Percentiles rank a stretch among this genome's conserved stretches.
These are phyloP conservation scores for Percina caprodes DNA, from an alignment of 2,113 vertebrate species.

Conservation along the genomic window DNA sequence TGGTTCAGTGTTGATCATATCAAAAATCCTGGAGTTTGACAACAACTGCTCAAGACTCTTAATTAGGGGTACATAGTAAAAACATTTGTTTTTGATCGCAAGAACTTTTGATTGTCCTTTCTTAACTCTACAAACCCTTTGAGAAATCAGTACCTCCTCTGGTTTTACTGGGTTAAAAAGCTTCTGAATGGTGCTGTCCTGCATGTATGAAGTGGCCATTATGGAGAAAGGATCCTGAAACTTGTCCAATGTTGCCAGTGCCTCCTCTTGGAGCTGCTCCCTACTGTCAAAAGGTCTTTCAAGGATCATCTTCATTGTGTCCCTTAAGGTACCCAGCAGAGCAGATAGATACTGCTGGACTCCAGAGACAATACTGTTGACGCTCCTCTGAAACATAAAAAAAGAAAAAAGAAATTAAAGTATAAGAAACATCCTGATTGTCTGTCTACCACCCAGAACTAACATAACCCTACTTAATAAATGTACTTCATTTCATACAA, in stretches of 20 bases:
- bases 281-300: neutral
- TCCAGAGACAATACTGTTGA: neutral
- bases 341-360: slow-evolving; percentile 25
- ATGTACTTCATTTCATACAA: no score
- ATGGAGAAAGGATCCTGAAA: slow-evolving; percentile 11
- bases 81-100: no score
- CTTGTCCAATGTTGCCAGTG: neutral
- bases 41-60: no score
- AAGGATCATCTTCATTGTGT: slow-evolving; percentile 5
- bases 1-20: no score
- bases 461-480: no score
- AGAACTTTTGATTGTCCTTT: slow-evolving; percentile 23
- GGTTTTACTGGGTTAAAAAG: slow-evolving; percentile 23
- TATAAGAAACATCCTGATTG: no score
- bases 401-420: no score
- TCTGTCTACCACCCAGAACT: no score
- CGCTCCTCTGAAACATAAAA: no score
- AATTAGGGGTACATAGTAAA: no score
- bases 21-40: no score
- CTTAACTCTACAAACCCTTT: slow-evolving; percentile 14
- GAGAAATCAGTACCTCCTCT: slow-evolving; percentile 4
- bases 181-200: neutral
- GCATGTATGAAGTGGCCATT: neutral
- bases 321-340: slow-evolving; percentile 1
- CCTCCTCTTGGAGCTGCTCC: slow-evolving; percentile 4